phyloP scores from a whole-genome alignment of 2,113 vertebrate species.

The Python bivittatus region DNA sequence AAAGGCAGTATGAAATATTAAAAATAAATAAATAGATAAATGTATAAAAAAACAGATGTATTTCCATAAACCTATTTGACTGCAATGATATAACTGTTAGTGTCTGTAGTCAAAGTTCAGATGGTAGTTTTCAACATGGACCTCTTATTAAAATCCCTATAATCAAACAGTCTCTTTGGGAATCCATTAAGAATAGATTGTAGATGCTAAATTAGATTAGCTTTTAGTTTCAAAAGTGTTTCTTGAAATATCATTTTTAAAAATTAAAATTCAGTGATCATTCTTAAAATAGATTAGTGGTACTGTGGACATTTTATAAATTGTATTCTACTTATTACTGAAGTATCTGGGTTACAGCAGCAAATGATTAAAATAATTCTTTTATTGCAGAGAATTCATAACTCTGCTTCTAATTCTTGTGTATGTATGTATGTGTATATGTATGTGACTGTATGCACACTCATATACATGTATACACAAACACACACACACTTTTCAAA shows the following conservation, averaged over 20 bases:
- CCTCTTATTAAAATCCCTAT: not conserved
- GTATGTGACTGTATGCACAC: no score
- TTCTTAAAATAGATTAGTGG: not conserved
- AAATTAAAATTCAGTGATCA: not conserved
- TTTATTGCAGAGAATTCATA: not conserved
- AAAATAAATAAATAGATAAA: not conserved
- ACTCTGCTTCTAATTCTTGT: not conserved
- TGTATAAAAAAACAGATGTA: not conserved
- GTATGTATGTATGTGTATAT: no score
- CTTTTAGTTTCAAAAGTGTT: not conserved
- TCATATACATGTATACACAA: not conserved
- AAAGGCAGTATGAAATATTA: not conserved
- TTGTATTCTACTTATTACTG: not conserved
- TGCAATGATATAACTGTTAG: not conserved
- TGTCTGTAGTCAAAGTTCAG: not conserved
- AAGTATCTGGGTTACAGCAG: not conserved
- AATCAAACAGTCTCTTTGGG: not conserved
- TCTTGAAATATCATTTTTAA: not conserved
- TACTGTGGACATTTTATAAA: not conserved
- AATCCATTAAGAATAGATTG: not conserved
- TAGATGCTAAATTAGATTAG: not conserved
- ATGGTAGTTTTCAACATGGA: not conserved
- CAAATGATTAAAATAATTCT: not conserved
- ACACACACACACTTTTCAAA: not conserved
- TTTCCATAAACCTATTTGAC: not conserved